These are phyloP conservation scores for Halocynthia aurantium DNA, from an alignment of 23 tunicate species.

Conservation along the genomic window DNA sequence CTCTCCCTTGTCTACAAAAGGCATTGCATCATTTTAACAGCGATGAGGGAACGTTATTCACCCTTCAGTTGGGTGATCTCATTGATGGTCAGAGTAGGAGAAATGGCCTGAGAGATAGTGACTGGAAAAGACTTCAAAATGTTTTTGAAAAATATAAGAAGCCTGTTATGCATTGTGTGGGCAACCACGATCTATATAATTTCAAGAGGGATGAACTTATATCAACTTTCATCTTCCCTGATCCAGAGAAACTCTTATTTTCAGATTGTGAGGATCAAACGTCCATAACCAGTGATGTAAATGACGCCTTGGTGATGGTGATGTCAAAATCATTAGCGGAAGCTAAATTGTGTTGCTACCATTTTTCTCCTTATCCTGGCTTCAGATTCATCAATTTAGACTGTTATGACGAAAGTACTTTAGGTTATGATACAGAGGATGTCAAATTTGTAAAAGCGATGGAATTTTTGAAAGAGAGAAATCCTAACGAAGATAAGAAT, in stretches of 20 bases:
- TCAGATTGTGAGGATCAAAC: neutral
- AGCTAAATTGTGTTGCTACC: conserved; percentile 17
- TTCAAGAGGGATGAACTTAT: conserved; percentile 1
- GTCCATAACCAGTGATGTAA: neutral
- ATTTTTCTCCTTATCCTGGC: conserved; percentile 2
- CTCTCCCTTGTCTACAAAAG: conserved; percentile 6
- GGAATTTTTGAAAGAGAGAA: conserved; percentile 3
- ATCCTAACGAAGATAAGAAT: conserved; percentile 17
- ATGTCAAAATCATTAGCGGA: neutral
- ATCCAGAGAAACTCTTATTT: neutral
- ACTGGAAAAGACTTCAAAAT: neutral
- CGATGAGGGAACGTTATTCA: neutral
- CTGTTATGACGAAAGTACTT: conserved; percentile 20
- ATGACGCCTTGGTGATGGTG: neutral
- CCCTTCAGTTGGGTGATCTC: conserved; percentile 15
- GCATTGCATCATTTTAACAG: neutral
- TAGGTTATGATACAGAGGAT: neutral
- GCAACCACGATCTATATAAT: conserved; percentile 24
- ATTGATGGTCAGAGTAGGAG: conserved; percentile 10
- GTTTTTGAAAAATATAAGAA: neutral
- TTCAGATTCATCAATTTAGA: conserved; percentile 18
- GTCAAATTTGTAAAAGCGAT: neutral
- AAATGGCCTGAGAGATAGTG: neutral
- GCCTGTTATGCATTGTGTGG: conserved; percentile 15
- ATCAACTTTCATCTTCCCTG: neutral